Percentiles rank a stretch among this genome's conserved stretches.
Conservation (phyloP, 92 coral and sea anemone genomes). For the Siderastrea siderea region DNA sequence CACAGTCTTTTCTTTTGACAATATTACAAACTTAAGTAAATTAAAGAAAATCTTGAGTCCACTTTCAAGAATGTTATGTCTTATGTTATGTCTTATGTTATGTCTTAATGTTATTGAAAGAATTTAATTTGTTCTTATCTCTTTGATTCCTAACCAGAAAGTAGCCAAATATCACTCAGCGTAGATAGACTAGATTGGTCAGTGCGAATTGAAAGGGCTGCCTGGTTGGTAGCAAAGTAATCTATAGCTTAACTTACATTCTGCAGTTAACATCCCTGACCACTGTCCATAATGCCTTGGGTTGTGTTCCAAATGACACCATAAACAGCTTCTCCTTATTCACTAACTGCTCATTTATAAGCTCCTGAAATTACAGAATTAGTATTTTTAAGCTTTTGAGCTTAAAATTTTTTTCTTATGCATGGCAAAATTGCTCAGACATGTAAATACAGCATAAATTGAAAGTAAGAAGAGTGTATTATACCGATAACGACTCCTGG, state of each 20-base stretch:
- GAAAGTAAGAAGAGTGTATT: neutral
- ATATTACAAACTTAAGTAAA: too few relatives aligned
- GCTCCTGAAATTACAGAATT: slow-evolving; percentile 64
- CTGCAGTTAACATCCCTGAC: slow-evolving; percentile 96
- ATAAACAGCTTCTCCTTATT: slow-evolving; percentile 91
- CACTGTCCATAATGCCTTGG: slow-evolving; percentile 89
- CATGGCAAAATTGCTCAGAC: too few relatives aligned
- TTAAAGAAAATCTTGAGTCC: too few relatives aligned
- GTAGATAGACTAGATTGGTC: neutral
- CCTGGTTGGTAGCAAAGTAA: too few relatives aligned
- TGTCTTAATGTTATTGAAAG: too few relatives aligned
- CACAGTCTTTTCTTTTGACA: too few relatives aligned
- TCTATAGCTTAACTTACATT: slow-evolving; percentile 73
- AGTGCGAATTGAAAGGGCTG: too few relatives aligned
- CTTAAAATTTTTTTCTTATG: neutral
- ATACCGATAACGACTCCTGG: slow-evolving; percentile 93
- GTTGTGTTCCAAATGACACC: slow-evolving; percentile 91
- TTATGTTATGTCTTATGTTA: too few relatives aligned
- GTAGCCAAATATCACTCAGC: too few relatives aligned
- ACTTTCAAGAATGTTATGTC: too few relatives aligned
- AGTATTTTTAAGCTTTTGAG: neutral
- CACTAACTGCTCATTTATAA: slow-evolving; percentile 89
- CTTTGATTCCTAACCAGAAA: too few relatives aligned
- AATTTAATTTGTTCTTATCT: too few relatives aligned
- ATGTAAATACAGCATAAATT: neutral